Evolutionary conservation across 2,113 vertebrate genomes (phyloP).

Genomic region (Apeltes quadracus): DNA sequence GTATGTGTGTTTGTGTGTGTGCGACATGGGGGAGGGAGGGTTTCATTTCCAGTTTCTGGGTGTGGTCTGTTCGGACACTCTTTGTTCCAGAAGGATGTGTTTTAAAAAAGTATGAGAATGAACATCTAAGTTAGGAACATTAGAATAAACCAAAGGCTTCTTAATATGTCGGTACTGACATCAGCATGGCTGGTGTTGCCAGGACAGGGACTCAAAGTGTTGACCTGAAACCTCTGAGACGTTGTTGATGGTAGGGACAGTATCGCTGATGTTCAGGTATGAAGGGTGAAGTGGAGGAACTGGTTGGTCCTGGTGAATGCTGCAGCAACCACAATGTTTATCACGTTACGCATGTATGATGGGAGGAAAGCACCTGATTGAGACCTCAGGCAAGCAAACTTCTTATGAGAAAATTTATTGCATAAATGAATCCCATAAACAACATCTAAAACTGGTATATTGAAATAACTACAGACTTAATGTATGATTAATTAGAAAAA

Average conservation of each 20-base stretch:
- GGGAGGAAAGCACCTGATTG: background rate
- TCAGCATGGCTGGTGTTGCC: background rate
- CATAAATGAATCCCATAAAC: background rate
- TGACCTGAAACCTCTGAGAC: slow-evolving; percentile 4
- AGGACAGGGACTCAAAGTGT: background rate
- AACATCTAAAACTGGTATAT: background rate
- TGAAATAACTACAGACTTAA: background rate
- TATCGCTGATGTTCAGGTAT: slow-evolving; percentile 54
- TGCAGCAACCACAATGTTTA: slow-evolving; percentile 46
- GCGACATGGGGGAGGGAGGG: background rate
- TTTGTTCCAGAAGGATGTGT: slow-evolving; percentile 2
- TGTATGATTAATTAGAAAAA: background rate
- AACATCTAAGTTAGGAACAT: background rate
- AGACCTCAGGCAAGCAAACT: background rate
- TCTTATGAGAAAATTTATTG: background rate
- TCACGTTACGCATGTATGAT: slow-evolving; percentile 3
- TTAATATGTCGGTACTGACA: background rate
- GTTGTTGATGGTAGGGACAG: slow-evolving; percentile 33
- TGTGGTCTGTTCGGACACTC: slow-evolving; percentile 49
- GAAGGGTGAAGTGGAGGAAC: slow-evolving; percentile 61
- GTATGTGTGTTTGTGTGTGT: background rate
- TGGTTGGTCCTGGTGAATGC: slow-evolving; percentile 57
- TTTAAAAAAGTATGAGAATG: background rate
- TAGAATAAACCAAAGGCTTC: background rate
- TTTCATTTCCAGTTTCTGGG: slow-evolving; percentile 76